Percentiles rank a stretch among this genome's conserved stretches.
Evolutionary conservation across 2,113 vertebrate species (phyloP).

Genomic region (Platycercus adscitus): DNA sequence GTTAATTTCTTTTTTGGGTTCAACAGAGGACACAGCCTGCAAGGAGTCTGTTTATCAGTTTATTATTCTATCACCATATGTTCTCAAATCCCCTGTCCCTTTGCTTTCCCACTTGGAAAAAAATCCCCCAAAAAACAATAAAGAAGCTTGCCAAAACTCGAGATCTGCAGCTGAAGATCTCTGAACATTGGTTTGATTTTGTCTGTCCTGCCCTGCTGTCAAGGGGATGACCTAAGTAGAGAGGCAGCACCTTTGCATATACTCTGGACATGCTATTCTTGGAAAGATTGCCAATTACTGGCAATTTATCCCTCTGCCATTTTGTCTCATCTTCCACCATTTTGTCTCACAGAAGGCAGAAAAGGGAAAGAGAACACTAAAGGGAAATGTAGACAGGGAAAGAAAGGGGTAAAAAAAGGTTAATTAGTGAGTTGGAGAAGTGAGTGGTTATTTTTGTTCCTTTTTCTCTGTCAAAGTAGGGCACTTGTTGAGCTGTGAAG

Average conservation of each 20-base stretch:
- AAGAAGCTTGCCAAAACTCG: not conserved
- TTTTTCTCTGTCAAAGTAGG: not conserved
- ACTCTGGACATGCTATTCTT: not conserved
- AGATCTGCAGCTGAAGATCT: conserved; percentile 13
- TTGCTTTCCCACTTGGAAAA: conserved; percentile 13
- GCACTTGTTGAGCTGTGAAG: conserved; percentile 53
- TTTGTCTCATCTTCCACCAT: conserved; percentile 8
- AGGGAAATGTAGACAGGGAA: not conserved
- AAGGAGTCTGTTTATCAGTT: not conserved
- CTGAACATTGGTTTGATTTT: conserved; percentile 21
- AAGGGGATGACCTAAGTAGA: not conserved
- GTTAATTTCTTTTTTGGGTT: not conserved
- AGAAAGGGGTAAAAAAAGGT: not conserved
- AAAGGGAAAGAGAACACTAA: not conserved
- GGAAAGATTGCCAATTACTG: not conserved
- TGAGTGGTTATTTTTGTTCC: not conserved
- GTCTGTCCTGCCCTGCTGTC: not conserved
- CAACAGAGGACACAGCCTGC: not conserved
- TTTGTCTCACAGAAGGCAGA: not conserved
- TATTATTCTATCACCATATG: not conserved
- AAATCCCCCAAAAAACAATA: not conserved
- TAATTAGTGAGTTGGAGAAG: not conserved
- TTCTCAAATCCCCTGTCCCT: not conserved
- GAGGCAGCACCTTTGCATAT: not conserved
- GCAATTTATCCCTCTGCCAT: not conserved